phyloP scores from a whole-genome alignment of 2,797 vertebrate genomes.

The Coregonus ussuriensis region DNA sequence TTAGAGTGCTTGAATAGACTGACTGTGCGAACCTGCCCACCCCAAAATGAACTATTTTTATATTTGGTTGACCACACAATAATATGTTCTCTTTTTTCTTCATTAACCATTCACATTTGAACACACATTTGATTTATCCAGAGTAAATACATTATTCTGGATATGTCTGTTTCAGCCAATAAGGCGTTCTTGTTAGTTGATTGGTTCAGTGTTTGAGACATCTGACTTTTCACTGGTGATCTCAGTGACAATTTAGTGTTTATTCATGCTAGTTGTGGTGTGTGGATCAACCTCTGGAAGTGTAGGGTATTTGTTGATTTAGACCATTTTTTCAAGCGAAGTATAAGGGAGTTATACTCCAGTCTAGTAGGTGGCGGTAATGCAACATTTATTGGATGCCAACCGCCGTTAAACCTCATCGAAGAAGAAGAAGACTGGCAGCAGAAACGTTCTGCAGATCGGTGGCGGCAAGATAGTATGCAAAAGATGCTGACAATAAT shows the following conservation, averaged over 20 bases:
- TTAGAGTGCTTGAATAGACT: background rate
- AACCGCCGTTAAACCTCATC: too few species aligned
- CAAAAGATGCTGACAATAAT: conserved; percentile 76
- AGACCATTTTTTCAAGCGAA: too few species aligned
- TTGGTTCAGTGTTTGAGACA: background rate
- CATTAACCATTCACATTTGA: background rate
- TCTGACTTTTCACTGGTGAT: background rate
- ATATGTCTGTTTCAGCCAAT: background rate
- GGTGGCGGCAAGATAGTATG: background rate
- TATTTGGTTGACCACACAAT: background rate
- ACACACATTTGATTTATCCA: background rate
- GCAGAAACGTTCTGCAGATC: background rate
- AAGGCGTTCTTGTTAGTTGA: background rate
- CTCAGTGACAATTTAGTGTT: background rate
- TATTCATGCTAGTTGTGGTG: background rate
- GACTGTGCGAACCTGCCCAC: conserved; percentile 1
- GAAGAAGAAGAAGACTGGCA: background rate
- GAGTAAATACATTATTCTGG: background rate
- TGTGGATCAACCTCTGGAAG: background rate
- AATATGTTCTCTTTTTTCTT: background rate
- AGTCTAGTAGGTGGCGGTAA: too few species aligned
- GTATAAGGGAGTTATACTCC: too few species aligned
- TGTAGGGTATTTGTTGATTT: background rate
- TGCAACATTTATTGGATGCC: too few species aligned
- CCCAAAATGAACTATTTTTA: background rate